Conservation (phyloP, 2,113 vertebrate species). For the Scortum barcoo region DNA sequence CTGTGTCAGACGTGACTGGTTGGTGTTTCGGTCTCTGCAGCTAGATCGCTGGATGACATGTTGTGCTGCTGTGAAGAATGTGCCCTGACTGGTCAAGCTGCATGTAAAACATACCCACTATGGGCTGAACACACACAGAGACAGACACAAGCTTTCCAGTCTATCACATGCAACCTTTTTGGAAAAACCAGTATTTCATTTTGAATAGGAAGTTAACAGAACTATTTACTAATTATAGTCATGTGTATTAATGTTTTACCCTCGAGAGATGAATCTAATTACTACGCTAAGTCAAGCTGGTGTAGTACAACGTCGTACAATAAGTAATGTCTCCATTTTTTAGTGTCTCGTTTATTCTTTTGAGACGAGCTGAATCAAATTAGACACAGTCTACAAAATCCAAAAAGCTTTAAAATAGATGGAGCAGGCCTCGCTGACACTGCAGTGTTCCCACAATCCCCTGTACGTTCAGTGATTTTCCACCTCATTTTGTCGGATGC, state of each 20-base stretch:
- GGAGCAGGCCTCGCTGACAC: slow-evolving; percentile 28
- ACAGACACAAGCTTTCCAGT: background rate
- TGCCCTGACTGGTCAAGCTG: slow-evolving; percentile 62
- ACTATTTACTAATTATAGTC: background rate
- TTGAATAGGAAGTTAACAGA: background rate
- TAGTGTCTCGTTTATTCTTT: background rate
- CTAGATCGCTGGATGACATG: slow-evolving; percentile 36
- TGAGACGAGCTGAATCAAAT: slow-evolving; percentile 1
- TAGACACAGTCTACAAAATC: background rate
- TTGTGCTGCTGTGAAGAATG: slow-evolving; percentile 58
- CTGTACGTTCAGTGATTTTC: slow-evolving; percentile 38
- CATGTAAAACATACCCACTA: slow-evolving; percentile 52
- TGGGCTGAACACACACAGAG: slow-evolving; percentile 38
- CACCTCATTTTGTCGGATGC: slow-evolving; percentile 14
- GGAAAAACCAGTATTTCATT: background rate
- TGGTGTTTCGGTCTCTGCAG: slow-evolving; percentile 22
- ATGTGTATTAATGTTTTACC: background rate
- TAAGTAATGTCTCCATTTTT: background rate
- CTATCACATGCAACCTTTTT: background rate
- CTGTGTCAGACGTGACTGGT: slow-evolving; percentile 33
- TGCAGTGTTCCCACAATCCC: slow-evolving; percentile 18
- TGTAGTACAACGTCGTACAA: background rate
- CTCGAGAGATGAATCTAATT: background rate
- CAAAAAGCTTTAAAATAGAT: slow-evolving; percentile 17
- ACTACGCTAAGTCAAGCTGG: background rate